Conservation (phyloP, 2,797 vertebrate species). For the Xenopus petersii region DNA sequence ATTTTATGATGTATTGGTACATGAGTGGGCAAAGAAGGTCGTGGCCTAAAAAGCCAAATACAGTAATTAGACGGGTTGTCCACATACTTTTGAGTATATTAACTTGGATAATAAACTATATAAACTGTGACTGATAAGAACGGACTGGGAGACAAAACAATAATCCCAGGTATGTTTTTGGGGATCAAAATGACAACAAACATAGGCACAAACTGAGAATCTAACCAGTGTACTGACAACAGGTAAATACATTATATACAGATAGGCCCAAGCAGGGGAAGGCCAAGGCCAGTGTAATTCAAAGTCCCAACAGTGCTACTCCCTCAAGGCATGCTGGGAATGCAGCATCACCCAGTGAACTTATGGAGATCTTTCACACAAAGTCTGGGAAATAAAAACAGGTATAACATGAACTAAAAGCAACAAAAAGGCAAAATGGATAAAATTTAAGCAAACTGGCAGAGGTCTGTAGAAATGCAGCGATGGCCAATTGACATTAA, state of each 20-base stretch:
- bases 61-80: too few species aligned
- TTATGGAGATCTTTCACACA: conserved; percentile 26
- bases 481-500: conserved; percentile 17
- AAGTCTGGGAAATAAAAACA: conserved; percentile 7
- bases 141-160: too few species aligned
- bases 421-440: conserved; percentile 5
- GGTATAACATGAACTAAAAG: conserved; percentile 21
- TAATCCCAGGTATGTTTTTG: too few species aligned
- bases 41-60: too few species aligned
- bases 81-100: too few species aligned
- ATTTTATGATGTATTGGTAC: too few species aligned
- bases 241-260: conserved; percentile 46
- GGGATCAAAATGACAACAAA: conserved; percentile 7
- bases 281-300: conserved; percentile 44
- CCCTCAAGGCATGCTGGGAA: conserved; percentile 36
- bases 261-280: conserved; percentile 33
- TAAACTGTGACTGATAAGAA: too few species aligned
- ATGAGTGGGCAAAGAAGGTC: too few species aligned
- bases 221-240: conserved; percentile 46
- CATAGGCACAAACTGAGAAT: conserved; percentile 18
- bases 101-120: too few species aligned
- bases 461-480: conserved; percentile 24
- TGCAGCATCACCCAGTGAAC: conserved; percentile 22
- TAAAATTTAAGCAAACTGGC: conserved; percentile 12
- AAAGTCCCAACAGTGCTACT: conserved; percentile 11